Percentiles rank a stretch among this genome's conserved stretches.
phyloP scores from a whole-genome alignment of 2,797 vertebrate species.

The Scarus forsteni region DNA sequence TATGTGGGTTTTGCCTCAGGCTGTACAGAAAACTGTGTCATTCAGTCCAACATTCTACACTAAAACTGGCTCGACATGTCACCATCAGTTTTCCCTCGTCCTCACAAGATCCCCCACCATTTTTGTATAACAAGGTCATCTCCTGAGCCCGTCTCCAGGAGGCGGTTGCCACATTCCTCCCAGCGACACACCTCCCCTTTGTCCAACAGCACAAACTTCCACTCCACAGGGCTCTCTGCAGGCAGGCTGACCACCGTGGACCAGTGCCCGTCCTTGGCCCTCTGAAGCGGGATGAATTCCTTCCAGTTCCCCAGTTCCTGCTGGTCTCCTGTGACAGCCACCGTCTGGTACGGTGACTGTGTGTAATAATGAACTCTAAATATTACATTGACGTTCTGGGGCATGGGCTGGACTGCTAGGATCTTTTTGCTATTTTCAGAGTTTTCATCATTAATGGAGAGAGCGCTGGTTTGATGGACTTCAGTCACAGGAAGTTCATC shows the following conservation, averaged over 20 bases:
- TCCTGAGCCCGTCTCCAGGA: constrained; percentile 83
- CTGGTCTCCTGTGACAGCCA: constrained; percentile 91
- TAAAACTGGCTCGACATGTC: neutral
- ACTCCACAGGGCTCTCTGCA: constrained; percentile 86
- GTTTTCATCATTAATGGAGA: constrained; percentile 47
- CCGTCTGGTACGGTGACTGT: constrained; percentile 74
- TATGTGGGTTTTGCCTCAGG: neutral
- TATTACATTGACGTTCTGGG: constrained; percentile 83
- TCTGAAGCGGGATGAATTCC: constrained; percentile 84
- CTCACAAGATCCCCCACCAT: constrained; percentile 89
- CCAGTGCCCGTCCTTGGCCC: constrained; percentile 89
- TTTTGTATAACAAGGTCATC: constrained; percentile 86
- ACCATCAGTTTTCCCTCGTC: neutral
- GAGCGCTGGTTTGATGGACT: neutral
- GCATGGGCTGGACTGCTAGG: constrained; percentile 82
- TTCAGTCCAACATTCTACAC: constrained; percentile 12
- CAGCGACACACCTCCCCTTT: constrained; percentile 89
- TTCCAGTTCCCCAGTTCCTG: constrained; percentile 91
- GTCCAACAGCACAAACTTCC: constrained; percentile 95
- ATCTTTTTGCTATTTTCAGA: constrained; percentile 72
- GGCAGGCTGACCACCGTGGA: constrained; percentile 85
- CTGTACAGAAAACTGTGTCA: constrained; percentile 8
- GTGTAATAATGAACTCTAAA: constrained; percentile 93
- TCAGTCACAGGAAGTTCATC: constrained; percentile 11
- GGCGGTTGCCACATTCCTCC: constrained; percentile 94